phyloP scores from a whole-genome alignment of 2,888 invertebrate species.

The Cordilura impudica region DNA sequence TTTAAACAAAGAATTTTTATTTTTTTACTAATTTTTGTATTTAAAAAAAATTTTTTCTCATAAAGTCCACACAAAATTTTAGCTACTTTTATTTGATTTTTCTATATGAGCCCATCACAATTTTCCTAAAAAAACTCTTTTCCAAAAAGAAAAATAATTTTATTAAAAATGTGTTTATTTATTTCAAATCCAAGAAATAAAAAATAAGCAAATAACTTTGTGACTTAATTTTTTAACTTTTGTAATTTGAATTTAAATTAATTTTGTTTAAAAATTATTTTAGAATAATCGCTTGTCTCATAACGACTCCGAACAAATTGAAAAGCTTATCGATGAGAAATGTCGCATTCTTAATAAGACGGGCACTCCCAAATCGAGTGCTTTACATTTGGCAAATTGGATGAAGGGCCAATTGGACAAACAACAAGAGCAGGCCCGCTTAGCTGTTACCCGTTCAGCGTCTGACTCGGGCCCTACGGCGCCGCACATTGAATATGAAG shows the following conservation, averaged over 20 bases:
- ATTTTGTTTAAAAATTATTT: no score
- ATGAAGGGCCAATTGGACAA: constrained; percentile 87
- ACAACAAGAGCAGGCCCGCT: constrained; percentile 78
- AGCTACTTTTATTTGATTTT: constrained; percentile 9
- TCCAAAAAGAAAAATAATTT: constrained; percentile 15
- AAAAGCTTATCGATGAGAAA: constrained; percentile 82
- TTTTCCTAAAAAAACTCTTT: constrained; percentile 68
- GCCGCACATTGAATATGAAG: background rate
- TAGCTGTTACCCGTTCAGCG: constrained; percentile 72
- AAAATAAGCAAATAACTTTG: no score
- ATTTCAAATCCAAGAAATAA: background rate
- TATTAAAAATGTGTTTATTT: background rate
- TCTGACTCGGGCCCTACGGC: background rate
- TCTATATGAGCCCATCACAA: constrained; percentile 76
- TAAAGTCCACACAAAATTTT: constrained; percentile 11
- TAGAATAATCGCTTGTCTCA: constrained; percentile 63
- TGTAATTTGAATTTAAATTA: no score
- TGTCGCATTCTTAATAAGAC: constrained; percentile 82
- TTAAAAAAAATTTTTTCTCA: background rate
- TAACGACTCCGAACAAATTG: constrained; percentile 78
- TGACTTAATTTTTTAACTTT: constrained; percentile 52
- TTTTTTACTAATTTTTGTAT: constrained; percentile 59
- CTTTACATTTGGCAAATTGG: constrained; percentile 87
- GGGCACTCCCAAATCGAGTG: constrained; percentile 84
- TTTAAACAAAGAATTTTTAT: constrained; percentile 75